Evolutionary conservation across 2,113 vertebrate species (phyloP), one percentile per base, ranked within the genome.

Genomic region (Cariama cristata): DNA sequence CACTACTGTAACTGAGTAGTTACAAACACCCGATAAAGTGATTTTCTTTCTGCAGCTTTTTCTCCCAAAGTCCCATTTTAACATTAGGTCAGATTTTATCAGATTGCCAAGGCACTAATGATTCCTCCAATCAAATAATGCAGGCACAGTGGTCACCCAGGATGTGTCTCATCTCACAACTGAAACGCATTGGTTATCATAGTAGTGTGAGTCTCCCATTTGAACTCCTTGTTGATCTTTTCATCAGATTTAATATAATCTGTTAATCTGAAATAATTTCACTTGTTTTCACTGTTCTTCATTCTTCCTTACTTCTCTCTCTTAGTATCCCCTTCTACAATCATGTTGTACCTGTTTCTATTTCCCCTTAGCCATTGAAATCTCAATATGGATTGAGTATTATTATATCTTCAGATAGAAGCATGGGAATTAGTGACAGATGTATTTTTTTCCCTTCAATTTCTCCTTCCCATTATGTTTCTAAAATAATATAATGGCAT

Each of bases 241-340:
- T 80, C 40, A 86, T 75, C 44, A 76, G 52, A 96, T 60, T 91
- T 93, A 89, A 96, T 94, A 68, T 89, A 88, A 81, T 91, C 24
- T 77, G 42, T 93, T 88, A 35, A 69, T 20, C 49, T 88, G 56
- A 93, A 55, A 95, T 50, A 30, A 26, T 75, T 88, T 81, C 27
- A 14, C 60, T 71, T 33, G 14, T 77, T 80, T 84, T 50, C 28
- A 44, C 47, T 74, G 35, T 38, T 40, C 8, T 91, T 85, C 63
- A 53, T 67, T 81, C 60, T 79, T 52, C 69, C 26, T 42, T 88
- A 79, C 58, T 79, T 63, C 86, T 96, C 62, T 95, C 49, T 96
- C 68, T 90, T 79, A 95, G 88, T 62, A 40, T 56, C 32, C 53
- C 75, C 49, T 64, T 94, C 62, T 40, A 79, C 21, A 14, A 14